Conservation (phyloP, 2,113 vertebrate genomes). For the Balaeniceps rex region DNA sequence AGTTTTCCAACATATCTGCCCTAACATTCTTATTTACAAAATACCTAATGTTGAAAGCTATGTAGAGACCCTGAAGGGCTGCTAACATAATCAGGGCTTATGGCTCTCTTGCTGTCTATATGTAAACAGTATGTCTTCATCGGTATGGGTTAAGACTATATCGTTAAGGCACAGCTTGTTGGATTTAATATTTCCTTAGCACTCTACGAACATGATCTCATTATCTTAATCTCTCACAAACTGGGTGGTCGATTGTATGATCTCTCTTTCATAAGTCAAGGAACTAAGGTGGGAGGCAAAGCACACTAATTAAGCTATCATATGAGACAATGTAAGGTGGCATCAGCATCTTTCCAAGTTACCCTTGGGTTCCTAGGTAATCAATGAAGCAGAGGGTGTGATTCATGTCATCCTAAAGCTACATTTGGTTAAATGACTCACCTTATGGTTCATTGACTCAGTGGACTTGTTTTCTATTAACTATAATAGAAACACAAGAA, state of each 20-base stretch:
- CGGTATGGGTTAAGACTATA: not conserved
- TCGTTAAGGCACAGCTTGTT: not conserved
- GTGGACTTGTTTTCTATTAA: not conserved
- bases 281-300: not conserved
- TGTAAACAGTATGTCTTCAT: not conserved
- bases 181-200: not conserved
- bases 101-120: not conserved
- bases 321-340: not conserved
- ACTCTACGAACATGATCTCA: not conserved
- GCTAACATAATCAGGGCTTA: not conserved
- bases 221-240: not conserved
- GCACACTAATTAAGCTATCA: not conserved
- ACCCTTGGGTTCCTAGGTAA: not conserved
- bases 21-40: not conserved
- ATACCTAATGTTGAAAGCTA: not conserved
- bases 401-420: not conserved
- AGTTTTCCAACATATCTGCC: not conserved
- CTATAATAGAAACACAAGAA: not conserved
- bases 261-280: not conserved
- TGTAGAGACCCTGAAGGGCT: not conserved
- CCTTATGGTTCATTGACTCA: not conserved
- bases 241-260: not conserved
- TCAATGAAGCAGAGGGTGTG: not conserved
- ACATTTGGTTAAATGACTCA: slow-evolving; percentile 10
- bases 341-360: not conserved